Evolutionary conservation across 2,797 vertebrate genomes (phyloP).

Genomic region (Gila robusta): DNA sequence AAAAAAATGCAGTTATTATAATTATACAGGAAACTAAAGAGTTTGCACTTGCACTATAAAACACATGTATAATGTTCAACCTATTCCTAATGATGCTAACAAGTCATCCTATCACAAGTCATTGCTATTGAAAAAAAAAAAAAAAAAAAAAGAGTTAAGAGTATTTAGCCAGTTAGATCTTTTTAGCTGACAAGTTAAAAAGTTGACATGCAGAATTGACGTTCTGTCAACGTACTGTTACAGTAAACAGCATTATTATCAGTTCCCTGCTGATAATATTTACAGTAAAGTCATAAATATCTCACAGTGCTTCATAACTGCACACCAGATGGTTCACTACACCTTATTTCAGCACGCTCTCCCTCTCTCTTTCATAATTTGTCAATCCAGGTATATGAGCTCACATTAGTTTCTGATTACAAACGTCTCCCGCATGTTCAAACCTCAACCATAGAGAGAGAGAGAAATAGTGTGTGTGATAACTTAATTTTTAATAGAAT

Average conservation of each 20-base stretch:
- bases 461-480: conserved; percentile 18
- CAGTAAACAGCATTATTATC: conserved; percentile 10
- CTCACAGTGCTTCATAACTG: conserved; percentile 23
- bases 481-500: conserved; percentile 71
- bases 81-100: background rate
- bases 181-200: background rate
- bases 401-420: conserved; percentile 62
- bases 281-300: conserved; percentile 21
- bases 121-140: background rate
- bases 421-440: conserved; percentile 64
- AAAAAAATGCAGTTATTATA: too few species aligned
- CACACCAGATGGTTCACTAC: conserved; percentile 19
- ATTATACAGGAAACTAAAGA: background rate
- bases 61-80: too few species aligned
- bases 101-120: background rate
- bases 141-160: too few species aligned
- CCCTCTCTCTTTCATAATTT: conserved; percentile 7
- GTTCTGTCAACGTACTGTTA: background rate
- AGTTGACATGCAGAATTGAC: background rate
- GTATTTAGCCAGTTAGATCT: background rate
- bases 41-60: too few species aligned
- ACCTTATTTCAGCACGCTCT: conserved; percentile 6
- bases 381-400: conserved; percentile 52
- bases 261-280: conserved; percentile 32
- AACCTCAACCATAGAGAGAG: conserved; percentile 50